A percentile compares a stretch with the other conserved stretches of the same genome.
phyloP scores from a whole-genome alignment of 2,797 vertebrate species.

The Anas capensis region DNA sequence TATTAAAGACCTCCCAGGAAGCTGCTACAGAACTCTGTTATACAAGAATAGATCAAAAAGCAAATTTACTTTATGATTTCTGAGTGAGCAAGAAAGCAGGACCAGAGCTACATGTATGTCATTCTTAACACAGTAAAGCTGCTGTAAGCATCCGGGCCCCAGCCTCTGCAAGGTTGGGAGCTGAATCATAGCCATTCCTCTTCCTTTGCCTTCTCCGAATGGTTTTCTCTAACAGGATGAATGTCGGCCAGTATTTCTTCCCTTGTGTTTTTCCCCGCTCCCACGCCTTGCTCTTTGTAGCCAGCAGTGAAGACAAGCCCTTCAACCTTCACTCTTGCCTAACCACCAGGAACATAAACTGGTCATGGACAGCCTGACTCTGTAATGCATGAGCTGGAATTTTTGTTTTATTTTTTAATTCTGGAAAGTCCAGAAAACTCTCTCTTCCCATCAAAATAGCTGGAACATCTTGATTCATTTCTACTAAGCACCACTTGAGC shows the following conservation, averaged over 20 bases:
- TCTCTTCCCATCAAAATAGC: not conserved
- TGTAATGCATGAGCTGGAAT: not conserved
- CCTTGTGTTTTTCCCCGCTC: not conserved
- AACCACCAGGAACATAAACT: not conserved
- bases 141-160: not conserved
- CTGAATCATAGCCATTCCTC: not conserved
- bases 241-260: not conserved
- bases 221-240: not conserved
- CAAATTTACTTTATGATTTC: not conserved
- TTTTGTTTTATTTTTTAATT: not conserved
- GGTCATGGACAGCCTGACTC: not conserved
- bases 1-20: not conserved
- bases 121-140: conserved; percentile 2
- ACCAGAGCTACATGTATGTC: not conserved
- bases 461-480: not conserved
- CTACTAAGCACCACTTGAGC: not conserved
- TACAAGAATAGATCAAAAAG: not conserved
- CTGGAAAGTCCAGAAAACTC: conserved; percentile 24
- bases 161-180: not conserved
- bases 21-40: not conserved
- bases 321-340: not conserved
- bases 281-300: not conserved
- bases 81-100: not conserved
- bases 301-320: not conserved
- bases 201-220: not conserved